These are phyloP conservation scores for Phoenicopterus ruber DNA, from an alignment of 2,113 vertebrate species.

Conservation along the genomic window DNA sequence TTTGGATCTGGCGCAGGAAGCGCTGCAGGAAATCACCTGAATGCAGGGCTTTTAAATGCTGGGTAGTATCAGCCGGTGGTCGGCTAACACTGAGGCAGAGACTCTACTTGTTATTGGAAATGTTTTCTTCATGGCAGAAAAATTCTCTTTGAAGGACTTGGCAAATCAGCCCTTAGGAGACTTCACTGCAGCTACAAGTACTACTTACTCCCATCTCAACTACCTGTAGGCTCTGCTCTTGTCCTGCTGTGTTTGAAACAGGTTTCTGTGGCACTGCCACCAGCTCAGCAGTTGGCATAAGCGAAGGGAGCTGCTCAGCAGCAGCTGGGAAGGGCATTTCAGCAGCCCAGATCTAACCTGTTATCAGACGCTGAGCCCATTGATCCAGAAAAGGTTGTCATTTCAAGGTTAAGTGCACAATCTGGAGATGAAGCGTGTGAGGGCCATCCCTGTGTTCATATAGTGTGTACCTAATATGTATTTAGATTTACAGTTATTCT, in stretches of 20 bases:
- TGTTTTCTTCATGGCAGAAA: background rate
- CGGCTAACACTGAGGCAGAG: background rate
- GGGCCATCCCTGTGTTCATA: background rate
- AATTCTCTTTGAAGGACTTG: background rate
- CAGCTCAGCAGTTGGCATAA: background rate
- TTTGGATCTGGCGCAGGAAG: background rate
- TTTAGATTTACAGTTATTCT: background rate
- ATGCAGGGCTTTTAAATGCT: background rate
- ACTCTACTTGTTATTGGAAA: background rate
- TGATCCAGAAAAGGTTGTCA: slow-evolving; percentile 34
- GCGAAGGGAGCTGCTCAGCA: background rate
- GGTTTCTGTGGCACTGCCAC: background rate
- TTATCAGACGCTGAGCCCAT: background rate
- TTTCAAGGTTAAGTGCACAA: slow-evolving; percentile 52
- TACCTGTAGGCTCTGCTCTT: background rate
- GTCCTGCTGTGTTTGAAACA: background rate
- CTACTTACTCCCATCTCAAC: background rate
- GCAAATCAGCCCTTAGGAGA: background rate
- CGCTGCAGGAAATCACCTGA: background rate
- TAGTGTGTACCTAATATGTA: accelerated
- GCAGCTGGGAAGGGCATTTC: slow-evolving; percentile 32
- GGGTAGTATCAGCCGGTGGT: background rate
- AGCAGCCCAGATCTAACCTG: background rate
- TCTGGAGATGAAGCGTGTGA: background rate
- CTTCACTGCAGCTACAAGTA: background rate